phyloP scores from a whole-genome alignment of 1,140 invertebrate species.

The Polypedilum pembai region DNA sequence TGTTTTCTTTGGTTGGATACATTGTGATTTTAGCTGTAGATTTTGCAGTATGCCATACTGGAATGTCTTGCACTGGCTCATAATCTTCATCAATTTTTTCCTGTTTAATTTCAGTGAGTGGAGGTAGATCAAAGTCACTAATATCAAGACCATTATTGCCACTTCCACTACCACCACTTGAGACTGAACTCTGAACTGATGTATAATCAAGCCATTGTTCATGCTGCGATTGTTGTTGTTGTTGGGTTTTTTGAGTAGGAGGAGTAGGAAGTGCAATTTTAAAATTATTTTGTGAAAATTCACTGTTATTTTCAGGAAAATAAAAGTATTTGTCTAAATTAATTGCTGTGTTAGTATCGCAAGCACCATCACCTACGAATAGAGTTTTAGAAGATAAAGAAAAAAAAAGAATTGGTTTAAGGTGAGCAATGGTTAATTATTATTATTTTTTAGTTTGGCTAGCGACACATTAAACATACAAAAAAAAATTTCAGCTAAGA shows the following conservation, averaged over 20 bases:
- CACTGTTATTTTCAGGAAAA: constrained; percentile 21
- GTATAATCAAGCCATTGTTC: constrained; percentile 14
- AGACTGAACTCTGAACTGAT: not conserved
- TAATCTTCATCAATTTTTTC: constrained; percentile 21
- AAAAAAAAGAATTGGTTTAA: no score
- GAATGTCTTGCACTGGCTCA: not conserved
- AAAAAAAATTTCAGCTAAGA: no score
- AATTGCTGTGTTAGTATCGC: constrained; percentile 28
- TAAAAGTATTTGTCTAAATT: constrained; percentile 28
- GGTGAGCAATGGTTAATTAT: no score
- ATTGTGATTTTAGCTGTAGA: constrained; percentile 24
- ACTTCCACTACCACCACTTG: not conserved
- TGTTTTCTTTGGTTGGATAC: not conserved
- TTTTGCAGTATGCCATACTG: constrained; percentile 21
- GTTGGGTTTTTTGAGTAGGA: not conserved
- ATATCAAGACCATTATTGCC: not conserved
- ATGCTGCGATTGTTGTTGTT: not conserved
- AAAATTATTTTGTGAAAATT: constrained; percentile 4
- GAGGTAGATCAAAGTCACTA: not conserved
- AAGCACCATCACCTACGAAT: constrained; percentile 1
- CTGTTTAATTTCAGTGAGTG: constrained; percentile 22
- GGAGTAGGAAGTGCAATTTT: constrained; percentile 9
- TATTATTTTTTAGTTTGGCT: no score
- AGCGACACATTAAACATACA: no score
- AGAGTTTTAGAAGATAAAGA: not conserved